Base-by-base conservation (phyloP, 2,888 invertebrate species). In the Rhabditophanes sp. region DNA sequence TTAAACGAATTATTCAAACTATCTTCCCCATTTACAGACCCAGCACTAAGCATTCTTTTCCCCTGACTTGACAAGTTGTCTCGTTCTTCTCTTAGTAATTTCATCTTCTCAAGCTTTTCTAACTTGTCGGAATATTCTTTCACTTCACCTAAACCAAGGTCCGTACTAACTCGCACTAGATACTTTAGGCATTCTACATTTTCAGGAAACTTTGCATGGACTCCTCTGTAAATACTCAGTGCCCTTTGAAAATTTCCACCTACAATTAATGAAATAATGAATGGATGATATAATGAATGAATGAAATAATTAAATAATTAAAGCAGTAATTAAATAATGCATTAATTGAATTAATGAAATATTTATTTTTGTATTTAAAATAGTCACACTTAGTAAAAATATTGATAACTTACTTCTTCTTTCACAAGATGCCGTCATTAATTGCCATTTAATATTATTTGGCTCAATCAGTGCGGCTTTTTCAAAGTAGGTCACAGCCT, bases 201-300 rank as follows among this genome's bases (percentile, higher is more conserved):
- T 43, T 90, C 87, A 0, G 93, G 93, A 67, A 93, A 93, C 48
- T 77, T 76, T 14, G 75, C 72, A 63, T 88, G 80, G 56, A 90
- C 78, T 48, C 76, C 75, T 68, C 82, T 80, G 68, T 84, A 87
- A 1, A 80, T 74, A 5, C 77, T 72, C 14, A 85, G 71, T 6
- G 84, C 83, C 55, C 78, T 78, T 50, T 80, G 80, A 65, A 82
- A 82, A 57, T 78, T 78, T 18, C 83, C 83, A 35, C 78, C n/a
- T n/a, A n/a, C n/a, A n/a, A n/a, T n/a, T n/a, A n/a, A n/a, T n/a
- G n/a, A n/a, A n/a, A n/a, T n/a, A n/a, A n/a, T n/a, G n/a, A n/a
- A n/a, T n/a, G n/a, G n/a, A n/a, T n/a, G n/a, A n/a, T n/a, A n/a
- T n/a, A n/a, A n/a, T n/a, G n/a, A n/a, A n/a, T n/a, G n/a, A n/a